Base-by-base conservation (phyloP, 2,888 invertebrate species). In the Macaria liturata region DNA sequence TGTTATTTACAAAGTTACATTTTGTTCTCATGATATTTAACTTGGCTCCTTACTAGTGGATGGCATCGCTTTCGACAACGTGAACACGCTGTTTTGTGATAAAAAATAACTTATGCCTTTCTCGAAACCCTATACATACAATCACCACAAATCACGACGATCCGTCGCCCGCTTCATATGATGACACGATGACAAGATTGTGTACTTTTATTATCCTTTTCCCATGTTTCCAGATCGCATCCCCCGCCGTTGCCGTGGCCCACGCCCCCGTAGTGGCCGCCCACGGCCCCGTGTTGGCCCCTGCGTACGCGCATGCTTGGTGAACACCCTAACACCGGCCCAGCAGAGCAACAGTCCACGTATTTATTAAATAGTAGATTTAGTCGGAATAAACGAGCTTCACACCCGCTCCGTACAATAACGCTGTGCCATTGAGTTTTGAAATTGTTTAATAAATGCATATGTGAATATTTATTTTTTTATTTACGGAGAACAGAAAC, bases 341-440 rank as follows among this genome's bases (percentile, higher is more conserved):
- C 68, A 66, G 61, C 72, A 78, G 75, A 72, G 86, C 87, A 89
- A 88, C 89, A 90, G 86, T 89, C 86, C 88, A 82, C 62, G 69
- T 83, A 82, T 82, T 79, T 81, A 84, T 84, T 76, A 74, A 64
- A 66, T 76, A 76, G 64, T 68, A 54, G 58, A 78, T 73, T 65
- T 57, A 67, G 78, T 77, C 62, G 72, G 68, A 77, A 74, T 68
- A 72, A 64, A 47, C 73, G 71, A 75, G 72, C 72, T 73, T 74
- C 72, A 68, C 46, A 55, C 71, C 71, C 71, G 73, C 79, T 80
- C 73, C 57, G 47, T 62, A 52, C 70, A 76, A 75, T 76, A 80
- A 72, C 69, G 71, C 76, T 82, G 78, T 81, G 75, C 76, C 72
- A 72, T 75, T 67, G 64, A 64, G 72, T 78, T 80, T 20, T 74